Conservation (phyloP, 1,140 invertebrate genomes). For the Himalopsyche phryganea region DNA sequence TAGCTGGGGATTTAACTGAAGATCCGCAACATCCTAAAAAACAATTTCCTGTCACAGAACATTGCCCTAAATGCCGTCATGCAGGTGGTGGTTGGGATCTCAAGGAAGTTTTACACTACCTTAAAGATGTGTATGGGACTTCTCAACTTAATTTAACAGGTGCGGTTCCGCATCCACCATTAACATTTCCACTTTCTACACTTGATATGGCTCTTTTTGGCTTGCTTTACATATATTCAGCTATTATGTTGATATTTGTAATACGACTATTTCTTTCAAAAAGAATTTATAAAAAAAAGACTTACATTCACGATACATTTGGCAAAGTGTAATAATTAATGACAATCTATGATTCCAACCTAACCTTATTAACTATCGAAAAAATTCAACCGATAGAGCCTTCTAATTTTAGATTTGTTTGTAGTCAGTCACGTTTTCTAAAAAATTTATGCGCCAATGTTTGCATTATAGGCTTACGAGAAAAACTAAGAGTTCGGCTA, state of each 20-base stretch:
- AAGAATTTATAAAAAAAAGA: slow-evolving; percentile 60
- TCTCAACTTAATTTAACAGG: slow-evolving; percentile 53
- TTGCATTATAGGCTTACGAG: no score
- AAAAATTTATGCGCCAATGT: no score
- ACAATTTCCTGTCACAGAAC: slow-evolving; percentile 74
- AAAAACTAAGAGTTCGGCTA: no score
- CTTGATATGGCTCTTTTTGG: slow-evolving; percentile 75
- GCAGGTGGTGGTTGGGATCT: slow-evolving; percentile 63
- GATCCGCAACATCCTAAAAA: slow-evolving; percentile 88
- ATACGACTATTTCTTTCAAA: slow-evolving; percentile 68
- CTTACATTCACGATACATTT: slow-evolving; percentile 56
- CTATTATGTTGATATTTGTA: slow-evolving; percentile 62
- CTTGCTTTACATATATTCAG: slow-evolving; percentile 65
- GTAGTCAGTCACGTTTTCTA: no score
- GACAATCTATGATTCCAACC: no score
- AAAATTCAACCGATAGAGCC: no score
- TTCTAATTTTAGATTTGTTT: no score
- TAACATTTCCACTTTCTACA: slow-evolving; percentile 46
- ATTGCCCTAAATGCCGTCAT: slow-evolving; percentile 69
- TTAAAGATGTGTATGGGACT: slow-evolving; percentile 70
- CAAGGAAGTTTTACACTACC: slow-evolving; percentile 67
- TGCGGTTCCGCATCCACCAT: slow-evolving; percentile 35
- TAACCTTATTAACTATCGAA: no score
- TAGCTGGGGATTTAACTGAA: slow-evolving; percentile 82
- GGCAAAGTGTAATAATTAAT: slow-evolving; percentile 55